Base-by-base conservation (phyloP, 2,888 invertebrate species). In the Calameuta filiformis region DNA sequence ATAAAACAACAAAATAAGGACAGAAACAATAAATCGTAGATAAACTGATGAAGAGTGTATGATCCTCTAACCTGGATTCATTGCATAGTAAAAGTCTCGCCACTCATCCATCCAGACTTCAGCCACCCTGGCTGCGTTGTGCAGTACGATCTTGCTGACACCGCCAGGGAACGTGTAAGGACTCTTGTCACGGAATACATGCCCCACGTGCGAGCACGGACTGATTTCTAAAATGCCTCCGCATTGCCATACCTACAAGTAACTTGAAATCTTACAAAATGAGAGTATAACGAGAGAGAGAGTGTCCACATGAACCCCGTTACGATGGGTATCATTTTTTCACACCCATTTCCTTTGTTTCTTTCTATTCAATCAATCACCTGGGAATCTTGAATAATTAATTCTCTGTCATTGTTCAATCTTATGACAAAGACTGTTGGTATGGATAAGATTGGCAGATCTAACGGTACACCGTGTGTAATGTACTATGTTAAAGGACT, bases 61-160 rank as follows among this genome's bases (percentile, higher is more conserved):
- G 56, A 79, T 92, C 94, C 94, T 88, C 91, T 91, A 96, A 98
- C 98, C 98, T 97, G 98, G 97, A 93, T 98, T 98, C 97, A 98
- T 98, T 93, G 97, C 97, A 96, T 98, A 98, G 95, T 98, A 98
- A 96, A 98, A 98, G 93, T 98, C 98, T 93, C 98, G 96, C 97
- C 99, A 99, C 93, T 99, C 98, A 95, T 99, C 99, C 96, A 99
- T 97, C 99, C 99, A 99, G 90, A 99, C 99, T 93, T 98, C 98
- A 89, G 99, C 99, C 89, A 99, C 98, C 89, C 99, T 95, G 89
- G 98, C 98, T 87, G 99, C 98, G 94, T 99, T 99, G 93, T 98
- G 98, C 88, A 99, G 96, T 89, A 99, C 98, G 90, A 99, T 96
- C 93, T 97, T 97, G 92, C 97, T 97, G 86, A 98, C 98, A 85